Conservation (phyloP, 2,113 vertebrate genomes). For the Ailuropoda melanoleuca region DNA sequence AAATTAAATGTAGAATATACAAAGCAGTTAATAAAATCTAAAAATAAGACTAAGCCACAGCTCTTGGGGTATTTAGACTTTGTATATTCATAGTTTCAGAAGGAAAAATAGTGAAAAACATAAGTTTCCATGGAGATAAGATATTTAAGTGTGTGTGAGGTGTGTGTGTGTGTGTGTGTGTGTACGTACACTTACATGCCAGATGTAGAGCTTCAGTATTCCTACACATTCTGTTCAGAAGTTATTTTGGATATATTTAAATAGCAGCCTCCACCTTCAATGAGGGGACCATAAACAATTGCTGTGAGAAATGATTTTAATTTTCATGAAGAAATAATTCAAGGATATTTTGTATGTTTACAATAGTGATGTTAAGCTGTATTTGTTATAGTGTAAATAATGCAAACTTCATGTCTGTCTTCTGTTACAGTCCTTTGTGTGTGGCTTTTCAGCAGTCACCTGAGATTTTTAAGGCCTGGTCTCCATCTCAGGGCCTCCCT, state of each 20-base stretch:
- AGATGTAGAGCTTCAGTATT: background rate
- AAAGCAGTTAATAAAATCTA: background rate
- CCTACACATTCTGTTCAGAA: background rate
- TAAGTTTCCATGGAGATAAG: background rate
- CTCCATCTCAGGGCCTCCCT: background rate
- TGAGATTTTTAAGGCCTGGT: background rate
- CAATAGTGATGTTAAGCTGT: background rate
- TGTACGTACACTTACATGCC: background rate
- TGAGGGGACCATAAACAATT: background rate
- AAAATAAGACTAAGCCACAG: background rate
- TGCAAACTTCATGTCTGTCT: background rate
- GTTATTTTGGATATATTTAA: background rate
- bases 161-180: background rate
- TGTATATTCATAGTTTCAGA: background rate
- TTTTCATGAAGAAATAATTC: background rate
- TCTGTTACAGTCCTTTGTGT: background rate
- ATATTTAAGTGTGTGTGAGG: background rate
- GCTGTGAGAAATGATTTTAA: background rate
- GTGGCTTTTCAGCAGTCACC: background rate
- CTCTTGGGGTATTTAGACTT: background rate
- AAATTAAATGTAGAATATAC: background rate
- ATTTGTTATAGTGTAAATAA: background rate
- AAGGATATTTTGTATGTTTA: background rate
- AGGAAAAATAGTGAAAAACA: background rate
- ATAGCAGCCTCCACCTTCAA: background rate